Evolutionary conservation across 2,888 invertebrate genomes (phyloP).

Genomic region (Scaptodrosophila latifasciaeformis): DNA sequence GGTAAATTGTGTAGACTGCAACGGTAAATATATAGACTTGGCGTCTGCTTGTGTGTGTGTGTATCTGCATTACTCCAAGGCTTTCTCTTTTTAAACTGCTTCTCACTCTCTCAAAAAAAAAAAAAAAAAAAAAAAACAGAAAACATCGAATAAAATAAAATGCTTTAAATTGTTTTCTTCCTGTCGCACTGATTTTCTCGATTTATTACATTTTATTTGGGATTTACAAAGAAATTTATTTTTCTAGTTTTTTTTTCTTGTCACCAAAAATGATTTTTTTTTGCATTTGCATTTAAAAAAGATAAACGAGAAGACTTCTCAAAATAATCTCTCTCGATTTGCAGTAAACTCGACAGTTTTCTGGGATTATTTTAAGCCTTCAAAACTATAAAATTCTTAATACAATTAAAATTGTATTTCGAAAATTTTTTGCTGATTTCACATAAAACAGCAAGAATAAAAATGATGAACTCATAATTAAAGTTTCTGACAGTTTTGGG

Average conservation of each 20-base stretch:
- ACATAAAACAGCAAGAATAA: not conserved
- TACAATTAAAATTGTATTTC: too few species aligned
- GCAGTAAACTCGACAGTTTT: too few species aligned
- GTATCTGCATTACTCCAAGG: conserved; percentile 47
- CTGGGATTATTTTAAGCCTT: too few species aligned
- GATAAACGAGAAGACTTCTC: too few species aligned
- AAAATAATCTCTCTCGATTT: too few species aligned
- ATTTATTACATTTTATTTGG: conserved; percentile 51
- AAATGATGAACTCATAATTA: not conserved
- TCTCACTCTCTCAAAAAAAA: too few species aligned
- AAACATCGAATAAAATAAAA: too few species aligned
- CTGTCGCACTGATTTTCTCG: conserved; percentile 65
- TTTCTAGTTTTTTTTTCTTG: too few species aligned
- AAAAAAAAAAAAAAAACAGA: too few species aligned
- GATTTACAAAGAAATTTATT: conserved; percentile 37
- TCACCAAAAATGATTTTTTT: conserved; percentile 50
- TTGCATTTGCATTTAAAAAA: conserved; percentile 48
- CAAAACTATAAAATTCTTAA: too few species aligned
- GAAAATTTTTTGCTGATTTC: too few species aligned
- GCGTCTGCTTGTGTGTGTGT: conserved; percentile 7
- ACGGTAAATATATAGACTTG: conserved; percentile 1
- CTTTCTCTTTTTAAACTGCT: conserved; percentile 44
- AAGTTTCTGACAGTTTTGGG: not conserved
- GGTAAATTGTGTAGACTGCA: conserved; percentile 54
- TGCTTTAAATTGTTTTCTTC: conserved; percentile 61